Evolutionary conservation across 2,888 invertebrate genomes (phyloP), one percentile per base, ranked within the genome.

Genomic region (Ganaspis brasiliensis): DNA sequence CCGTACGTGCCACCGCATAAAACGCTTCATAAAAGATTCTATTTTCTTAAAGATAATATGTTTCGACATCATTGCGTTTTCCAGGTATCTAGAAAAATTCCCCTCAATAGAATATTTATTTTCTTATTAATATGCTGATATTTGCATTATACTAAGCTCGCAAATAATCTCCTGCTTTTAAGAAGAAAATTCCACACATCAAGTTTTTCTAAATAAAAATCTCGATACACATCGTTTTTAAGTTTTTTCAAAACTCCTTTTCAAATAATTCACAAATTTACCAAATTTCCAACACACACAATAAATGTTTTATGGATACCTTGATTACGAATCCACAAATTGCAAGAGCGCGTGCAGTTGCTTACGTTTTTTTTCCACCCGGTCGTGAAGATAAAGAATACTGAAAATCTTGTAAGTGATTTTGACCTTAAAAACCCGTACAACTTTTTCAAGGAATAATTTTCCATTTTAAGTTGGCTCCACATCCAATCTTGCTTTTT

Each of bases 1-100:
- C 76, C 67, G 79, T 81, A 80, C 81, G 81, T 81, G 81, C 81
- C 76, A 77, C 78, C 61, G 79, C 81, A 79, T 81, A n/a, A 45
- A 24, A 21, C 40, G 4, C 16, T 35, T 35, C 37, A 31, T 14
- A 59, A 26, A 37, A 37, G 35, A 61, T 12, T 31, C 24, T 67
- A 40, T 67, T 67, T 67, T 67, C 63, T 67, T n/a, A 67, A 24
- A 67, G 63, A 67, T 67, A 67, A 67, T n/a, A n/a, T 45, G 21
- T 45, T 45, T 67, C 45, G 45, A 19, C 61, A 14, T 61, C 59
- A 31, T 59, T 63, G 45, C 67, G n/a, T n/a, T 26, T 67, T 45
- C 67, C 67, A 67, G 67, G 67, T 67, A 56, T 19, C 10, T 24
- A 45, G 6, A 14, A 40, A 21, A 21, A 45, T 24, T 67, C 24